These are phyloP conservation scores for Phasianus colchicus DNA, from an alignment of 2,113 vertebrate genomes.

Conservation along the genomic window DNA sequence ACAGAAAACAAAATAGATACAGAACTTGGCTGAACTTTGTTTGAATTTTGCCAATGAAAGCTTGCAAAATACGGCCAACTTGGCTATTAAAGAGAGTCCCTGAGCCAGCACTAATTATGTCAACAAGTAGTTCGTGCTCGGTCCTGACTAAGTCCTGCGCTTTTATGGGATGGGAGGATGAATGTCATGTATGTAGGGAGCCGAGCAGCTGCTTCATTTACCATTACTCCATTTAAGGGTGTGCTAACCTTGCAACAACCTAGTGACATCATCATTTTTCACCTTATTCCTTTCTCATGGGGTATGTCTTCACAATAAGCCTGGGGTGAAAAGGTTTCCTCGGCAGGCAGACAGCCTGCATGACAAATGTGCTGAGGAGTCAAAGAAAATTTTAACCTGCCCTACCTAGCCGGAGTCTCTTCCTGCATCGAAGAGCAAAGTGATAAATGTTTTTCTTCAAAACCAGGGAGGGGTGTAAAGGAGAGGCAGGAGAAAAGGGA, in stretches of 20 bases:
- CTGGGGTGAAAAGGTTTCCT: conserved; percentile 78
- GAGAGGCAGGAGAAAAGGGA: not conserved
- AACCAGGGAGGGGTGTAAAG: not conserved
- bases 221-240: conserved; percentile 85
- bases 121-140: conserved; percentile 82
- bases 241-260: conserved; percentile 93
- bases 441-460: conserved; percentile 61
- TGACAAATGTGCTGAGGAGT: conserved; percentile 76
- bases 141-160: conserved; percentile 50
- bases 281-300: conserved; percentile 73
- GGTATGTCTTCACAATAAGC: conserved; percentile 76
- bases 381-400: conserved; percentile 77
- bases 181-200: conserved; percentile 51
- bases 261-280: conserved; percentile 88
- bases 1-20: conserved; percentile 76
- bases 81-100: conserved; percentile 72
- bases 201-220: conserved; percentile 75
- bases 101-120: conserved; percentile 84
- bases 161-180: conserved; percentile 42
- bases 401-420: conserved; percentile 56
- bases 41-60: conserved; percentile 81
- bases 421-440: conserved; percentile 61
- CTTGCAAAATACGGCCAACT: conserved; percentile 74
- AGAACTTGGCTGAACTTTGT: conserved; percentile 82
- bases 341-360: conserved; percentile 67